A percentile compares a stretch with the other conserved stretches of the same genome.
These are phyloP conservation scores for Formica selysi DNA, from an alignment of 1,140 invertebrate genomes.

Conservation along the genomic window DNA sequence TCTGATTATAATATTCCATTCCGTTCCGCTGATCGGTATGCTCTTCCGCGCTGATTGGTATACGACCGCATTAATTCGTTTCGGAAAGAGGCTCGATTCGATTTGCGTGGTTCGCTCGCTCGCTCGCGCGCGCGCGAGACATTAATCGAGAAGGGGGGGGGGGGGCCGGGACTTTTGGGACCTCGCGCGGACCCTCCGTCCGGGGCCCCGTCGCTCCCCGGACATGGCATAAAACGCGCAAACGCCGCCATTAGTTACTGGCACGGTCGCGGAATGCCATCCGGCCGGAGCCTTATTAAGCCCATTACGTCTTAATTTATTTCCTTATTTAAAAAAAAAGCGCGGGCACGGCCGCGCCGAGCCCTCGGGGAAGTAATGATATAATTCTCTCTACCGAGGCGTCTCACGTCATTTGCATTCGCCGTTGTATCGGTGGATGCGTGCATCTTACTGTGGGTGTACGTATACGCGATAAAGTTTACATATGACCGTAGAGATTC, in stretches of 20 bases:
- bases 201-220: not conserved
- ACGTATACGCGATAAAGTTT: constrained; percentile 44
- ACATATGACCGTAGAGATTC: constrained; percentile 11
- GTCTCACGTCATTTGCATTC: constrained; percentile 70
- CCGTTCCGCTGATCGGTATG: constrained; percentile 7
- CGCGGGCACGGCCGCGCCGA: constrained; percentile 19
- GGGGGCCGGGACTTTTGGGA: constrained; percentile 49
- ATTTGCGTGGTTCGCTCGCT: constrained; percentile 42
- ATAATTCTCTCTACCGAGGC: constrained; percentile 65
- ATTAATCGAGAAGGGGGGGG: constrained; percentile 26
- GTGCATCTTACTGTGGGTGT: constrained; percentile 40
- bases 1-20: constrained; percentile 27
- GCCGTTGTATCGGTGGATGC: constrained; percentile 50
- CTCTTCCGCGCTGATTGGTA: constrained; percentile 39
- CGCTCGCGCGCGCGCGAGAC: constrained; percentile 8
- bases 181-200: too few species aligned
- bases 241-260: constrained; percentile 74
- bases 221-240: constrained; percentile 71
- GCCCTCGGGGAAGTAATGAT: constrained; percentile 65
- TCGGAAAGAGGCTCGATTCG: constrained; percentile 43
- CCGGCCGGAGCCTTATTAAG: constrained; percentile 73
- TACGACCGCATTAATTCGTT: constrained; percentile 40
- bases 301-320: constrained; percentile 76
- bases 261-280: constrained; percentile 72
- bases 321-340: constrained; percentile 69